Evolutionary conservation across 2,113 vertebrate genomes (phyloP), one percentile per base, ranked within the genome.

Genomic region (Rhinoderma darwinii): DNA sequence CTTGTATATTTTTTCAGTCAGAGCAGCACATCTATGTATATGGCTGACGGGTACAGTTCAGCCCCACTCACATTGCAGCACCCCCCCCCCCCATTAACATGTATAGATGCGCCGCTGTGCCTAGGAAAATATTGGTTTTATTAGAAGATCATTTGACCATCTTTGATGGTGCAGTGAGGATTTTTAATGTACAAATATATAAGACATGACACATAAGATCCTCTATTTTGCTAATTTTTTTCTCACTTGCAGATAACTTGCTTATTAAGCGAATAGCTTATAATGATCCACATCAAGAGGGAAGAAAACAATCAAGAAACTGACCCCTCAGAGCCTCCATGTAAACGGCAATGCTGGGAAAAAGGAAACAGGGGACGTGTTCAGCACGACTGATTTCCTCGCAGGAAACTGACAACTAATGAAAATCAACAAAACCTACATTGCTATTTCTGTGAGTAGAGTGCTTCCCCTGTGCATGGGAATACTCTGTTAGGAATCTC

Each of bases 281-380:
- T 11, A 44, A 27, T 77, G 25, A 77, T n/a, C 41, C 17, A 14
- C 63, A 22, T 32, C 15, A 14, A 85, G 27, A 84, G 68, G n/a
- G n/a, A 54, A 66, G 59, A 77, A n/a, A 85, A 61, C 15, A 37
- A 85, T 39, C 6, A 32, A 25, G 59, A 2, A 27, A 41, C 8
- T 6, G 20, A 54, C 74, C 59, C 41, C 30, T 27, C 5, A 37
- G 77, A 75, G 30, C 20, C 30, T 66, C 41, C 47, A 63, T 51
- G 63, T n/a, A 35, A 63, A 63, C n/a, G 5, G 85, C 78, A 87
- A 87, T 87, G 68, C 78, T 87, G 86, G 86, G 86, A 87, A 82
- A 84, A 75, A 74, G 86, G 86, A 87, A 87, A 47, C 76, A 3
- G n/a, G 63, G 70, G 79, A 82, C 18, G 32, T n/a, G 4, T 43